Percentiles rank a stretch among this genome's conserved stretches.
Evolutionary conservation across 1,140 invertebrate genomes (phyloP).

Genomic region (Cephus cinctus): DNA sequence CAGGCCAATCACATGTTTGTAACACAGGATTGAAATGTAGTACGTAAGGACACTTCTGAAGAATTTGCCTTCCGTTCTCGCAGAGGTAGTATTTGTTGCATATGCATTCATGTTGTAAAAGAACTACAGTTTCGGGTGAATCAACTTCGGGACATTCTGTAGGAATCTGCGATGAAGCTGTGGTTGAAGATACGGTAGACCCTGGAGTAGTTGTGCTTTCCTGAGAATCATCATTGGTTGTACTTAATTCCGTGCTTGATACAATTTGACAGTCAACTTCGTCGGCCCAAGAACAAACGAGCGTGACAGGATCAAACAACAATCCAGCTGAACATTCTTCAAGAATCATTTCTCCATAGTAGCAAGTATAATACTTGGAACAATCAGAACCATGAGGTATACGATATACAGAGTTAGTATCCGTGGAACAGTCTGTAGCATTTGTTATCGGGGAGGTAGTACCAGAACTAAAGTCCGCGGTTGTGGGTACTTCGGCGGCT

Average conservation of each 20-base stretch:
- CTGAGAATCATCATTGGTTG: neutral
- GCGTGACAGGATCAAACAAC: no score
- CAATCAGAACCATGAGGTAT: no score
- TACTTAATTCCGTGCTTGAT: no score
- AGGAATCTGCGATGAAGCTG: neutral
- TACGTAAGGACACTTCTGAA: constrained; percentile 46
- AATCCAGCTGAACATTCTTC: no score
- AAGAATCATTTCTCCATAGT: no score
- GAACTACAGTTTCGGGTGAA: neutral
- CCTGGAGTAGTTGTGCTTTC: neutral
- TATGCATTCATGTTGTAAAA: constrained; percentile 21
- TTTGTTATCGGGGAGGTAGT: no score
- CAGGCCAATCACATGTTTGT: constrained; percentile 48
- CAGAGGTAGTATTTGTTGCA: constrained; percentile 37
- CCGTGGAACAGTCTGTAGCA: no score
- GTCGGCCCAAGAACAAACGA: no score
- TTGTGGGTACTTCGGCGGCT: constrained; percentile 3
- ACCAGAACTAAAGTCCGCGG: no score
- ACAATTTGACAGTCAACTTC: no score
- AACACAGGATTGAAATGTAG: constrained; percentile 54
- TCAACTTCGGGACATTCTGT: neutral
- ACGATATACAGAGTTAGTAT: no score
- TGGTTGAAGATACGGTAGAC: neutral
- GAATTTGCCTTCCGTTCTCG: constrained; percentile 22
- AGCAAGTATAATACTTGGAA: no score